Percentiles rank a stretch among this genome's conserved stretches.
These are phyloP conservation scores for Pseudonaja textilis DNA, from an alignment of 2,113 vertebrate genomes.

Conservation along the genomic window DNA sequence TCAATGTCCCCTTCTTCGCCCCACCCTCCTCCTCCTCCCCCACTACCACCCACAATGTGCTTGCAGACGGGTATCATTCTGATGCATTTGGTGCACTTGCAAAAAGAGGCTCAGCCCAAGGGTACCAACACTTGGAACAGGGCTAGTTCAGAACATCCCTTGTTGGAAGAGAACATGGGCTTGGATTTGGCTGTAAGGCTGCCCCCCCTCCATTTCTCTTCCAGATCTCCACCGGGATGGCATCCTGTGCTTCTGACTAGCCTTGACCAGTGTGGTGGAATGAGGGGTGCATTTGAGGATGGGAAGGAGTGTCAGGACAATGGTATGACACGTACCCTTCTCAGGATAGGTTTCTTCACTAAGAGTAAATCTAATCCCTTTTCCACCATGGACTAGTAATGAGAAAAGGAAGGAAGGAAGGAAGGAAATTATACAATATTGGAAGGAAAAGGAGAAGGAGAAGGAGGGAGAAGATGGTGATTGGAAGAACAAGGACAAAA, in stretches of 20 bases:
- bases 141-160: slow-evolving; percentile 66
- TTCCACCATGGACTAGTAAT: slow-evolving; percentile 93
- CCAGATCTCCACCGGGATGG: neutral
- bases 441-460: neutral
- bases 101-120: slow-evolving; percentile 47
- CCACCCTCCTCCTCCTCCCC: neutral
- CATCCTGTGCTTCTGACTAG: slow-evolving; percentile 68
- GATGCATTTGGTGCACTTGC: slow-evolving; percentile 55
- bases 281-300: slow-evolving; percentile 45
- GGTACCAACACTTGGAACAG: slow-evolving; percentile 47
- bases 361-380: slow-evolving; percentile 98
- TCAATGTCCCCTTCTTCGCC: neutral
- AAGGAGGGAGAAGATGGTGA: neutral
- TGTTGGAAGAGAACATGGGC: neutral
- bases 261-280: slow-evolving; percentile 45
- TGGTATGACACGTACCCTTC: slow-evolving; percentile 89
- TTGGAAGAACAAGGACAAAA: neutral
- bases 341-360: slow-evolving; percentile 99
- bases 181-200: neutral
- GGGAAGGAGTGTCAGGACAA: slow-evolving; percentile 28
- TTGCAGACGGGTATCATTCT: slow-evolving; percentile 24
- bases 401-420: slow-evolving; percentile 66
- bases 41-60: too few relatives aligned
- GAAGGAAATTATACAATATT: neutral
- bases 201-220: neutral